phyloP scores from a whole-genome alignment of 2,797 vertebrate species.

The Cheirogaleus major region DNA sequence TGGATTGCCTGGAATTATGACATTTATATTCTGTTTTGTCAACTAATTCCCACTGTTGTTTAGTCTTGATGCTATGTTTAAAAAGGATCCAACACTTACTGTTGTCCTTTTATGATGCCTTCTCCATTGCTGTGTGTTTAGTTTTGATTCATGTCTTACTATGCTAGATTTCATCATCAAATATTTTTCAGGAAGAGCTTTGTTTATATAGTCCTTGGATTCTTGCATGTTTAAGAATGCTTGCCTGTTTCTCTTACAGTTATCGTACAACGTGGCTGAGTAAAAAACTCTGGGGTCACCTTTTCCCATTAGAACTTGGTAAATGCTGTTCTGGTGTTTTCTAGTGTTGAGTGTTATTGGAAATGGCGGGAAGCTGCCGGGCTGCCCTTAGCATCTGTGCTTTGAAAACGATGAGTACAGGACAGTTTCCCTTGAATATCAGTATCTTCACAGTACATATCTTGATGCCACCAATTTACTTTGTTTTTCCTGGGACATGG shows the following conservation, averaged over 20 bases:
- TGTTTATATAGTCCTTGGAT: neutral
- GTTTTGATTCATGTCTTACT: neutral
- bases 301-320: neutral
- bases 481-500: accelerated
- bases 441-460: neutral
- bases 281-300: neutral
- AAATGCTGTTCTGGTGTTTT: neutral
- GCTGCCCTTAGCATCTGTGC: accelerated
- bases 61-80: neutral
- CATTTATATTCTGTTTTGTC: neutral
- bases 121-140: neutral
- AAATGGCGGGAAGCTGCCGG: neutral
- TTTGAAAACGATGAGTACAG: neutral
- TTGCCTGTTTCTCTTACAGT: neutral
- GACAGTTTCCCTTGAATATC: neutral
- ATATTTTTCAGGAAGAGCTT: neutral
- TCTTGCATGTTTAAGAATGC: neutral
- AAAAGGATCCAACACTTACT: neutral
- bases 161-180: neutral
- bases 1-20: neutral
- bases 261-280: neutral
- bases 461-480: neutral
- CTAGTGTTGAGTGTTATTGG: too few relatives aligned
- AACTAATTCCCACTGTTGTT: neutral
- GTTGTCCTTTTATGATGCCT: neutral